Conservation (phyloP, 2,888 invertebrate species). For the Platycnemis pennipes region DNA sequence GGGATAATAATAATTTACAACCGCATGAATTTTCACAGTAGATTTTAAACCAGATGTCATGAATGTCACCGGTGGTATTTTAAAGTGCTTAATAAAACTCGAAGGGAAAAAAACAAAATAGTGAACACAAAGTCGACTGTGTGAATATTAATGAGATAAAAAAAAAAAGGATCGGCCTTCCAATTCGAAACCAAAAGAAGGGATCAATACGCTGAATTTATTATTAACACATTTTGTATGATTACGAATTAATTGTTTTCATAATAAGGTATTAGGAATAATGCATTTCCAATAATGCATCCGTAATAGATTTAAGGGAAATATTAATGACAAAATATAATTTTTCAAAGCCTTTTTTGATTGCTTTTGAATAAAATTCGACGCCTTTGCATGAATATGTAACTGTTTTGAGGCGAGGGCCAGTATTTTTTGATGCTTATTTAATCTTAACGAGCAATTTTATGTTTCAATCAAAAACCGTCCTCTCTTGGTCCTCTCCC, state of each 20-base stretch:
- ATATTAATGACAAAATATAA: slow-evolving; percentile 19
- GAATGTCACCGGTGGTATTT: not conserved
- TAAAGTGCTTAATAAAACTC: not conserved
- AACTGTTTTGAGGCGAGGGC: not conserved
- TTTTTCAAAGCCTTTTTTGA: slow-evolving; percentile 10
- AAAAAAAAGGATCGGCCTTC: not conserved
- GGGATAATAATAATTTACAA: not conserved
- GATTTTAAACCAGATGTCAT: not conserved
- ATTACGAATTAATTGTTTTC: slow-evolving; percentile 26
- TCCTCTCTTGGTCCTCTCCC: not conserved
- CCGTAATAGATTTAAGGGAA: slow-evolving; percentile 13
- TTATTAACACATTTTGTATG: slow-evolving; percentile 14
- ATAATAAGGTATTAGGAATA: slow-evolving; percentile 31
- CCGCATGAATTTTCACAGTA: not conserved
- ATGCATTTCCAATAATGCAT: not conserved
- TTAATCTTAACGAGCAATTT: slow-evolving; percentile 52
- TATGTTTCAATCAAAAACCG: slow-evolving; percentile 62
- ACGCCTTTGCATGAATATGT: not conserved
- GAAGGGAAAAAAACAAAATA: not conserved
- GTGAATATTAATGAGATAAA: slow-evolving; percentile 16
- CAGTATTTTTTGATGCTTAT: slow-evolving; percentile 32
- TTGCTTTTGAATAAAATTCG: not conserved
- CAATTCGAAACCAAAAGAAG: not conserved
- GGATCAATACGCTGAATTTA: slow-evolving; percentile 15
- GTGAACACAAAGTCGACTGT: not conserved